Percentiles rank a stretch among this genome's conserved stretches.
Conservation (phyloP, 1,140 invertebrate genomes). For the Pollicipes pollicipes region DNA sequence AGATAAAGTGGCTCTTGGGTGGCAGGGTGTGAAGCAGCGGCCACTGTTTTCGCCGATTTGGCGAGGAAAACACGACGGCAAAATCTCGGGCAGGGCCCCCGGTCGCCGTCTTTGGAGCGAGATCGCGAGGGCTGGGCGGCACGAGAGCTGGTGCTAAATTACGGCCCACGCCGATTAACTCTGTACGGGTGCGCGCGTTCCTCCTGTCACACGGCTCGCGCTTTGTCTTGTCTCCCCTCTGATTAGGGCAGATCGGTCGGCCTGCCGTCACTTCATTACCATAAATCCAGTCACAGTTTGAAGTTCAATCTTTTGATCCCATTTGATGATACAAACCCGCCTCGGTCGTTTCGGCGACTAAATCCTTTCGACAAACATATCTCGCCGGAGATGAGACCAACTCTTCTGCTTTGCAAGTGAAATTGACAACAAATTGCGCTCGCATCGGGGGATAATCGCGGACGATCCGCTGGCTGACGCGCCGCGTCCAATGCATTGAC, state of each 20-base stretch:
- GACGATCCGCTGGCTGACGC: background rate
- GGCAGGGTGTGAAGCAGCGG: background rate
- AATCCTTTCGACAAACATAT: background rate
- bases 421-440: background rate
- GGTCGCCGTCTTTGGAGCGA: too few species aligned
- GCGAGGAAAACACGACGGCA: background rate
- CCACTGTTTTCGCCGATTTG: background rate
- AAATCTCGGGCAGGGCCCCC: too few species aligned
- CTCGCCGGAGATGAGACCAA: background rate
- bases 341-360: background rate
- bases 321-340: constrained; percentile 1
- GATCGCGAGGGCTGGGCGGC: too few species aligned
- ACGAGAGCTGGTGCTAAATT: too few species aligned
- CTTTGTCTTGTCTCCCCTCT: background rate
- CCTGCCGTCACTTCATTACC: background rate
- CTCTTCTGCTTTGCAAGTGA: constrained; percentile 1
- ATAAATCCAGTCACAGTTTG: background rate
- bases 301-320: constrained; percentile 2
- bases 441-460: background rate
- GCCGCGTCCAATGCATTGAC: background rate
- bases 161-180: background rate
- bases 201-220: background rate
- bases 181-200: background rate
- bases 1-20: background rate
- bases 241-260: background rate